Evolutionary conservation across 2,888 invertebrate genomes (phyloP), one percentile per base, ranked within the genome.

Genomic region (Hecatera dysodea): DNA sequence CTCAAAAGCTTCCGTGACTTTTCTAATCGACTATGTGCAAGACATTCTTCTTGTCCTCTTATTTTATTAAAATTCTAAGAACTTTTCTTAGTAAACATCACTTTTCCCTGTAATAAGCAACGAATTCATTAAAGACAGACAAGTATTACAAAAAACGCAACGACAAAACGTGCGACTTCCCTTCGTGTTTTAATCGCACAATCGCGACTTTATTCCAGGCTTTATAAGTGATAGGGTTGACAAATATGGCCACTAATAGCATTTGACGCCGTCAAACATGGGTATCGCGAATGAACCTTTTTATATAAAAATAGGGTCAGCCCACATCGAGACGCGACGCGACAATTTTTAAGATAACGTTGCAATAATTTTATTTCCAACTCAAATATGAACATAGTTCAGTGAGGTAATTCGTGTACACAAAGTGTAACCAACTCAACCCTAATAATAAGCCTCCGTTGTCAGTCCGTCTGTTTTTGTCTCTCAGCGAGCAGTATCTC

Each of bases 181-280:
- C 22, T 59, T 12, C 33, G 27, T 22, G 44, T 60, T 44, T 27
- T 59, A 64, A 75, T 75, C 62, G 52, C 39, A 61, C 22, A 57
- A 33, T 64, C 63, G 67, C 46, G 6, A 70, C 44, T 81, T 33
- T 15, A 39, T 4, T 19, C 39, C 44, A 29, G 19, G 24, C 50
- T 62, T 69, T 77, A 73, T 1, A 52, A 36, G 17, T 44, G 64
- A 73, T 63, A 62, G 15, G 6, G 15, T 64, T 72, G 71, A 81
- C 85, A 61, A 77, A 84, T 77, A 84, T 39, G 81, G 79, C 48
- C n/a, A 17, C 64, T 80, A 75, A 84, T 81, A 74, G 64, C 64
- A 56, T 60, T 76, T 77, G 75, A 81, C 81, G 77, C 81, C 56
- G 59, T 66, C 61, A 17, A 46, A 77, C 61, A 75, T 60, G 44